Percentiles rank a stretch among this genome's conserved stretches.
phyloP scores from a whole-genome alignment of 2,113 vertebrate genomes.

The Asarcornis scutulata region DNA sequence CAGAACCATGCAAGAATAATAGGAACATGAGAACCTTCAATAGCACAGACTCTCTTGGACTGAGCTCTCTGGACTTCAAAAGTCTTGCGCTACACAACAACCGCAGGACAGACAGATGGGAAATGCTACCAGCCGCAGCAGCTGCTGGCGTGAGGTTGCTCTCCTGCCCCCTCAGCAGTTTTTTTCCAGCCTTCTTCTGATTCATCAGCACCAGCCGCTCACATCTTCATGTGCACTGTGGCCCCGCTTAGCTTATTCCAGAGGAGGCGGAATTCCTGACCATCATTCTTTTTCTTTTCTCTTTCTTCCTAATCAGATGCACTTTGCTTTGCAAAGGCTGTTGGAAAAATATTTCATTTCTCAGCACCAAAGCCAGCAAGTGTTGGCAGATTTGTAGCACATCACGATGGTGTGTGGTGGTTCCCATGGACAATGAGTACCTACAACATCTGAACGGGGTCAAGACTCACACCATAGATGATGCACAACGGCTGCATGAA shows the following conservation, averaged over 20 bases:
- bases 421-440: not conserved
- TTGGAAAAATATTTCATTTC: not conserved
- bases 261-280: not conserved
- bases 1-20: not conserved
- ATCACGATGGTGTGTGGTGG: not conserved
- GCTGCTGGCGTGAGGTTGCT: not conserved
- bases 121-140: not conserved
- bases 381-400: not conserved
- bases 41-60: not conserved
- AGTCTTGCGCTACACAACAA: fast-evolving
- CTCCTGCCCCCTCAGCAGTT: not conserved
- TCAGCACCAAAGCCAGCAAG: not conserved
- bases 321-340: not conserved
- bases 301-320: not conserved
- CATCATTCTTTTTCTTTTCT: not conserved
- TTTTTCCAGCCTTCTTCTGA: not conserved
- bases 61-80: not conserved
- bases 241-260: not conserved
- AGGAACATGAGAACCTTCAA: not conserved
- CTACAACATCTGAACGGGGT: not conserved
- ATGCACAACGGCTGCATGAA: not conserved
- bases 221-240: not conserved
- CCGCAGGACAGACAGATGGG: not conserved
- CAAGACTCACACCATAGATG: not conserved
- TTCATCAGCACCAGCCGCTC: not conserved